Percentiles rank a stretch among this genome's conserved stretches.
Conservation (phyloP, 1,140 invertebrate genomes). For the Zaprionus inermis region DNA sequence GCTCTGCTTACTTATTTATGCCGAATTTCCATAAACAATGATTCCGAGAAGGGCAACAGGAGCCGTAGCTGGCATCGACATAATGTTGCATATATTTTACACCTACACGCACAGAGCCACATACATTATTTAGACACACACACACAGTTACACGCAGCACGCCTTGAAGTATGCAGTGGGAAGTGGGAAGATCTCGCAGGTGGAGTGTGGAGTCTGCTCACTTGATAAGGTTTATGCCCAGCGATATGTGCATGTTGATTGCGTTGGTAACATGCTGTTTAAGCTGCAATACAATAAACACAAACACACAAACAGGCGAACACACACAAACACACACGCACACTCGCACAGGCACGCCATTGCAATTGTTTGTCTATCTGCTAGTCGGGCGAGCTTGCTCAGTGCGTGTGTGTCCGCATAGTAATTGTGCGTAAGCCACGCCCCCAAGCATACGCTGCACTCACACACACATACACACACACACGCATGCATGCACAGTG, state of each 20-base stretch:
- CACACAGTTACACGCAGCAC: neutral
- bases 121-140: neutral
- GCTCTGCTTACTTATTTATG: constrained; percentile 62
- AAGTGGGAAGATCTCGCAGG: constrained; percentile 41
- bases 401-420: neutral
- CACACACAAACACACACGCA: neutral
- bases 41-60: constrained; percentile 42
- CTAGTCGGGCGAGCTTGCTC: constrained; percentile 8
- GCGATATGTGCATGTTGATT: constrained; percentile 30
- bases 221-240: constrained; percentile 1
- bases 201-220: neutral
- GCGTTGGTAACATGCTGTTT: constrained; percentile 34
- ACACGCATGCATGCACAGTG: constrained; percentile 5
- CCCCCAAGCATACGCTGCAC: constrained; percentile 6
- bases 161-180: constrained; percentile 52
- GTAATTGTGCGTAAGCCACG: constrained; percentile 31
- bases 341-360: neutral
- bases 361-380: constrained; percentile 42
- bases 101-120: constrained; percentile 14
- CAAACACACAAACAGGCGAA: neutral
- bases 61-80: constrained; percentile 29
- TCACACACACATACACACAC: constrained; percentile 3
- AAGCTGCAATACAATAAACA: constrained; percentile 18
- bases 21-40: constrained; percentile 73
- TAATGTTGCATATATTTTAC: constrained; percentile 13